phyloP scores from a whole-genome alignment of 2,888 invertebrate species.

The Prosapia bicincta region DNA sequence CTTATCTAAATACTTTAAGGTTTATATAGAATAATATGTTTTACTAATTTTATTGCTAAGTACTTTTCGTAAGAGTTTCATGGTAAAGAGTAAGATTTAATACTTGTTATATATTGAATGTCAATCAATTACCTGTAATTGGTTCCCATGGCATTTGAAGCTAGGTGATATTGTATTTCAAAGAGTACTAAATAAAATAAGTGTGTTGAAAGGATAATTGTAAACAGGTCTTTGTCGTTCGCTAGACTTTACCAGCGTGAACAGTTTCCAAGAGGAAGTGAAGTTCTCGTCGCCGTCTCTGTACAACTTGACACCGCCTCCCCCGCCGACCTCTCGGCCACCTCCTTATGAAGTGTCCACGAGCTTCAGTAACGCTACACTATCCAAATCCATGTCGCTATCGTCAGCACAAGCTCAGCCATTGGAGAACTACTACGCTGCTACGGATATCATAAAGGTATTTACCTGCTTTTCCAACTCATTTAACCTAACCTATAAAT shows the following conservation, averaged over 20 bases:
- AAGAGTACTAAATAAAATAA: not conserved
- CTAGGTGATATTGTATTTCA: slow-evolving; percentile 48
- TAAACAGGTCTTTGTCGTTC: slow-evolving; percentile 35
- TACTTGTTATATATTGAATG: no score
- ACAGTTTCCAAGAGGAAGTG: slow-evolving; percentile 54
- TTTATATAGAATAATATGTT: no score
- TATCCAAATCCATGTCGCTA: slow-evolving; percentile 41
- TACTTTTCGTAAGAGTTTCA: no score
- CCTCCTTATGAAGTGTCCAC: slow-evolving; percentile 49
- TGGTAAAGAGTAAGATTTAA: no score
- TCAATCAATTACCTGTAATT: no score
- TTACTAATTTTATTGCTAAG: no score
- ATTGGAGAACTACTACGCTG: slow-evolving; percentile 68
- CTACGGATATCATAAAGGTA: slow-evolving; percentile 73
- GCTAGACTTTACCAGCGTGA: slow-evolving; percentile 54
- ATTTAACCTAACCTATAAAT: no score
- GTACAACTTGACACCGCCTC: slow-evolving; percentile 52
- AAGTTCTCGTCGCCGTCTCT: slow-evolving; percentile 54
- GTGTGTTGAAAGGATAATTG: slow-evolving; percentile 3
- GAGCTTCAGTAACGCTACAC: slow-evolving; percentile 39
- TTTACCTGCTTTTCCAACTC: no score
- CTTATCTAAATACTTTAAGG: no score
- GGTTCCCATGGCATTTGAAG: no score
- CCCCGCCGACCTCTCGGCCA: slow-evolving; percentile 49
- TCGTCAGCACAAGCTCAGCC: slow-evolving; percentile 40